A percentile compares a stretch with the other conserved stretches of the same genome.
Conservation (phyloP, 2,888 invertebrate species). For the Mesorhabditis spiculigera region DNA sequence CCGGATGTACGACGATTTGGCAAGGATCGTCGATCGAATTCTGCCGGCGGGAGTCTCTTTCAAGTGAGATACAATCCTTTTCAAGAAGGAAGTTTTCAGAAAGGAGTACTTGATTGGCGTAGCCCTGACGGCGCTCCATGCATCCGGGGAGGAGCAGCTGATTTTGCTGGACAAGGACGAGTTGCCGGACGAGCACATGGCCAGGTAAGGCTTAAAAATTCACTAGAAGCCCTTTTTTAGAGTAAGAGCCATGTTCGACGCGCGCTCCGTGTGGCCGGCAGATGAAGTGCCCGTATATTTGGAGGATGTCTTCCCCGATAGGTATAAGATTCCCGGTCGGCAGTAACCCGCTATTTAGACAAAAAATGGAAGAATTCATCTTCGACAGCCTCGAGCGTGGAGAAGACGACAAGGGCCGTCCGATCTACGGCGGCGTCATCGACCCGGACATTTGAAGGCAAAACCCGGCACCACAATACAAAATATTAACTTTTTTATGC, state of each 20-base stretch:
- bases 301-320: not conserved
- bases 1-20: not conserved
- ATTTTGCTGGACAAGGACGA: constrained; percentile 4
- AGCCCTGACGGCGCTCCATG: not conserved
- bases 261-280: not conserved
- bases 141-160: not conserved
- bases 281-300: not conserved
- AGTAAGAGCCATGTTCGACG: not conserved
- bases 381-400: not conserved
- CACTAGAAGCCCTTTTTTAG: not conserved
- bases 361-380: not conserved
- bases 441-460: not conserved
- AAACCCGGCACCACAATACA: too few species aligned
- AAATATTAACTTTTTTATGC: too few species aligned
- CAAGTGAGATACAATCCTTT: not conserved
- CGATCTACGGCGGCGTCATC: not conserved
- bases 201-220: not conserved
- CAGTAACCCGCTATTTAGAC: not conserved
- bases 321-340: not conserved
- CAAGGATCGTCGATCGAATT: not conserved
- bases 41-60: not conserved
- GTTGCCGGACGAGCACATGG: not conserved
- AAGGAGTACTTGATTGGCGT: not conserved
- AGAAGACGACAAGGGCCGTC: not conserved
- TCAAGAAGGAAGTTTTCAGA: not conserved